Evolutionary conservation across 2,113 vertebrate genomes (phyloP).

Genomic region (Alectura lathami): DNA sequence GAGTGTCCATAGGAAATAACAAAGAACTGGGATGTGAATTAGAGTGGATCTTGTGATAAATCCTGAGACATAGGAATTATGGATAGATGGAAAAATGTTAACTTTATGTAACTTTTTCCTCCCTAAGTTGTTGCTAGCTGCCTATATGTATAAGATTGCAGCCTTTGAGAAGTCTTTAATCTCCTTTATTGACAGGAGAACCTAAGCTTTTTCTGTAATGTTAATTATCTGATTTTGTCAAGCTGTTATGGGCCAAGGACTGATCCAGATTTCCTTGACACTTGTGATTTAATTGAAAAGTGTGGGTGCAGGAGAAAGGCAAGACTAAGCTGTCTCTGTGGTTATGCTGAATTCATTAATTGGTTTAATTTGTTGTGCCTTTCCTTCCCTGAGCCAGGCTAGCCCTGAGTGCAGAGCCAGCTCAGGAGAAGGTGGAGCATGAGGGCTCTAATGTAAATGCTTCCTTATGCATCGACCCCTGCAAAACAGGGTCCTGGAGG

Average conservation of each 20-base stretch:
- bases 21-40: not conserved
- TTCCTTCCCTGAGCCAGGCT: not conserved
- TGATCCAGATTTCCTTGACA: not conserved
- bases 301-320: not conserved
- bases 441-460: not conserved
- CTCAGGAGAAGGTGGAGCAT: not conserved
- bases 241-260: not conserved
- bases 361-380: not conserved
- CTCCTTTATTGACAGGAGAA: not conserved
- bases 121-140: not conserved
- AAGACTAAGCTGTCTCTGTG: not conserved
- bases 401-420: not conserved
- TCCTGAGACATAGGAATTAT: not conserved
- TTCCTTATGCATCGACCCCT: not conserved
- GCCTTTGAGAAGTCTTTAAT: not conserved
- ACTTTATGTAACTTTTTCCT: not conserved
- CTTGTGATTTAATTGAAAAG: not conserved
- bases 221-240: not conserved
- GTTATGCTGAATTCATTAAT: not conserved
- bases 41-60: not conserved
- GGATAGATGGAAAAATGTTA: not conserved
- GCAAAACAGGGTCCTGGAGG: too few species aligned
- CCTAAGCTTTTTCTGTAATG: not conserved
- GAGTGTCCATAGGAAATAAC: not conserved
- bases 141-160: accelerated